Percentiles rank a stretch among this genome's conserved stretches.
These are phyloP conservation scores for Seriola quinqueradiata DNA, from an alignment of 2,113 vertebrate species.

Conservation along the genomic window DNA sequence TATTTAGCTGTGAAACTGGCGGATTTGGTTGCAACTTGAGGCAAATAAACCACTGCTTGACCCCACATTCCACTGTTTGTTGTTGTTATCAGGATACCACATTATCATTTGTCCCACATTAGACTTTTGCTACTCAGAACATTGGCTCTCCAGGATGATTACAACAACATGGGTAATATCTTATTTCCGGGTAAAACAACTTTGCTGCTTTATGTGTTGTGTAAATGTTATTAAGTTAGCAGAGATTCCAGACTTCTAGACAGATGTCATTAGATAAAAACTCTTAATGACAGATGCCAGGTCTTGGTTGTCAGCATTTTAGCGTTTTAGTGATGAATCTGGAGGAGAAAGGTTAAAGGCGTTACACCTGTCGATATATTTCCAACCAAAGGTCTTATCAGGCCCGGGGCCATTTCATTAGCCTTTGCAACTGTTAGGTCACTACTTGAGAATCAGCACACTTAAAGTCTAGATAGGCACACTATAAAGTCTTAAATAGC, in stretches of 20 bases:
- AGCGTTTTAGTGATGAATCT: slow-evolving; percentile 38
- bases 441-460: slow-evolving; percentile 32
- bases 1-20: slow-evolving; percentile 26
- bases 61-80: neutral
- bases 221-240: slow-evolving; percentile 10
- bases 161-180: neutral
- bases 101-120: slow-evolving; percentile 12
- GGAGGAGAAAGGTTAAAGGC: slow-evolving; percentile 67
- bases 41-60: slow-evolving; percentile 11
- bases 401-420: slow-evolving; percentile 58
- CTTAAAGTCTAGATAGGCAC: neutral
- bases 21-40: slow-evolving; percentile 8
- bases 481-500: slow-evolving; percentile 6
- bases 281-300: slow-evolving; percentile 49
- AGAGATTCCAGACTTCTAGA: neutral
- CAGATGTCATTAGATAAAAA: slow-evolving; percentile 59
- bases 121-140: neutral
- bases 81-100: neutral
- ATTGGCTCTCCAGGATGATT: neutral
- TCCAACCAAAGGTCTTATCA: slow-evolving; percentile 66
- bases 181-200: slow-evolving; percentile 19
- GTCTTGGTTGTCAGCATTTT: slow-evolving; percentile 40
- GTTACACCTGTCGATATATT: slow-evolving; percentile 52
- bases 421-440: slow-evolving; percentile 65
- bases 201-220: neutral